phyloP scores from a whole-genome alignment of 2,888 invertebrate genomes.

The Aphodius sticticus region DNA sequence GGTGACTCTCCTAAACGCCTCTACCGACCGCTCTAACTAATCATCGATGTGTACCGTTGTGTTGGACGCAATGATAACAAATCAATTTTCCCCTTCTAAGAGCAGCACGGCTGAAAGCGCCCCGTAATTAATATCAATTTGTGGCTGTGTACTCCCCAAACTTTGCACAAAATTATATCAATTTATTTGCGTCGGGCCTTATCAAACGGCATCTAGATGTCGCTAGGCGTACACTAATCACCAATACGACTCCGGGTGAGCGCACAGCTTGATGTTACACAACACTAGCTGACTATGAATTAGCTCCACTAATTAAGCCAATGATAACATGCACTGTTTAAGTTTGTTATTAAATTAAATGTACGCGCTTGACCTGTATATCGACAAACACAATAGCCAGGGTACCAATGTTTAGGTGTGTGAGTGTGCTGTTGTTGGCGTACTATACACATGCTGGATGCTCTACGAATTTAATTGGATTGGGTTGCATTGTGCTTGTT shows the following conservation, averaged over 20 bases:
- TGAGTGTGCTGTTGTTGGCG: not conserved
- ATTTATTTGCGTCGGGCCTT: conserved; percentile 7
- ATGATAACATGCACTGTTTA: conserved; percentile 9
- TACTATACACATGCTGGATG: not conserved
- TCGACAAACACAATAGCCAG: not conserved
- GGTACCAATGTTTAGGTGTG: not conserved
- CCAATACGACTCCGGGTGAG: not conserved
- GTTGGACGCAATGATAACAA: not conserved
- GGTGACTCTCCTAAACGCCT: not conserved
- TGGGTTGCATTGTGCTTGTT: not conserved
- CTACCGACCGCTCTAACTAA: not conserved
- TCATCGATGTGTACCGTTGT: not conserved
- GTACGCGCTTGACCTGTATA: conserved; percentile 15
- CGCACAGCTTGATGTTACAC: conserved; percentile 12
- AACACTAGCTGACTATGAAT: conserved; percentile 6
- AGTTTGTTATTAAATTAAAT: conserved; percentile 24
- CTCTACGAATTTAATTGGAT: not conserved
- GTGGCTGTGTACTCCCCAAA: not conserved
- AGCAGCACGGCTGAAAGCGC: not conserved
- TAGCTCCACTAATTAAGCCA: conserved; percentile 19
- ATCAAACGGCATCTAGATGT: not conserved
- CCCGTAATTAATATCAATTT: conserved; percentile 4
- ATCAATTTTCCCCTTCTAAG: not conserved
- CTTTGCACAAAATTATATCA: not conserved
- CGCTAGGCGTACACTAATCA: conserved; percentile 13